Conservation (phyloP, 2,113 vertebrate species). For the Microtus pennsylvanicus region DNA sequence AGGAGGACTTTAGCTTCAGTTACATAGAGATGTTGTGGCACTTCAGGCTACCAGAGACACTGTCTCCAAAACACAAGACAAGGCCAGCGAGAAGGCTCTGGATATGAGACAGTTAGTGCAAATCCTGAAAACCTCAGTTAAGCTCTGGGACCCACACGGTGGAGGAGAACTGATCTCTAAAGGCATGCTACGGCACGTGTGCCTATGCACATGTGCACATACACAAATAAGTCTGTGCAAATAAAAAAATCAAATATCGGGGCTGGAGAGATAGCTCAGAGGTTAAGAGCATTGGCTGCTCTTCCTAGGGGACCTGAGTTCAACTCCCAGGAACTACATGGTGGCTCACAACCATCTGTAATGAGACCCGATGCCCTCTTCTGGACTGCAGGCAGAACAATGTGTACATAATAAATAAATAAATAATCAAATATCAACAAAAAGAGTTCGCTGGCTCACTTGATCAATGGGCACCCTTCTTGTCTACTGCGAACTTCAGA, state of each 20-base stretch:
- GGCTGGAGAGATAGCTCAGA: too few relatives aligned
- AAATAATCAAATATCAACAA: not conserved
- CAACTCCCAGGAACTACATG: too few relatives aligned
- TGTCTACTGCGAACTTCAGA: not conserved
- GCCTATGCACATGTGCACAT: not conserved
- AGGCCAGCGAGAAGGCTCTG: not conserved
- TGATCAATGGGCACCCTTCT: not conserved
- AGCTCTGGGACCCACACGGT: not conserved
- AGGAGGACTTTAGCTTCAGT: not conserved
- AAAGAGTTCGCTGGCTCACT: not conserved
- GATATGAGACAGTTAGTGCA: too few relatives aligned
- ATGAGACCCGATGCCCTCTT: too few relatives aligned
- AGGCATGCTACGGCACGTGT: not conserved
- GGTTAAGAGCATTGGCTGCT: too few relatives aligned
- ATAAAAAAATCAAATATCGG: not conserved
- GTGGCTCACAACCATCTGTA: too few relatives aligned
- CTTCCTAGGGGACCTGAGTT: too few relatives aligned
- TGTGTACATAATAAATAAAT: too few relatives aligned
- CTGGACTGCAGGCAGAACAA: too few relatives aligned
- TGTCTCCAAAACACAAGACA: not conserved
- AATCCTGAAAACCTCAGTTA: not conserved
- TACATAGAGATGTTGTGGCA: not conserved
- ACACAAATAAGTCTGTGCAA: not conserved
- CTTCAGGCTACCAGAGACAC: not conserved
- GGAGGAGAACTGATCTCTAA: not conserved